Evolutionary conservation across 2,888 invertebrate genomes (phyloP), one percentile per base, ranked within the genome.

Genomic region (Dendrolimus pini): DNA sequence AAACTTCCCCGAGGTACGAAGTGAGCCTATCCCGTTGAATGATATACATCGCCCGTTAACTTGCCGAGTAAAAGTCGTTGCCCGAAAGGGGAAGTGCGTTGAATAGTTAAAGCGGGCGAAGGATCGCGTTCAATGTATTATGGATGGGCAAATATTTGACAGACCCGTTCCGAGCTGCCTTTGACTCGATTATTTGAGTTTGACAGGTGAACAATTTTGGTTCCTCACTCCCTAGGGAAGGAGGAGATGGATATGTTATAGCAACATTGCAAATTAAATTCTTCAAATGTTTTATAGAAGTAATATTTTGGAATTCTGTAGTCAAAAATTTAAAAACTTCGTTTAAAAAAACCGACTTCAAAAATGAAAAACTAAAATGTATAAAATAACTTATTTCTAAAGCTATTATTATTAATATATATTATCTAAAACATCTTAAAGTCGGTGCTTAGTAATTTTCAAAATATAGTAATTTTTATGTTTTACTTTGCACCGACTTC

Each of bases 81-180:
- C 47, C 47, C 47, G 47, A 47, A 47, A 47, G 47, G 47, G 12
- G 12, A 47, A 47, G 47, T 47, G 47, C 12, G 47, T 47, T 47
- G 47, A 47, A 47, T 47, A 47, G 47, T 47, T 47, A 47, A 47
- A 12, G 47, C 47, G 47, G 47, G 47, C 47, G 12, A 12, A 12
- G 47, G 12, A 9, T 47, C 9, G 12, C 47, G 12, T 47, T 12
- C 47, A 12, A 58, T 58, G 55, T 54, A 58, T 58, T 58, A 58
- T 58, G 58, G 54, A 58, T 55, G 7, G 41, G 41, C 55, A 58
- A 58, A 58, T 55, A 58, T 55, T 57, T 58, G 55, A 58, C 58
- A 47, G 10, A 9, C 30, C 30, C 47, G 47, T 47, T 9, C 12
- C 47, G 47, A 47, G 12, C 30, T 30, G 30, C 30, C 30, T 47